Conservation (phyloP, 2,797 vertebrate genomes). For the Sebastes alutus region DNA sequence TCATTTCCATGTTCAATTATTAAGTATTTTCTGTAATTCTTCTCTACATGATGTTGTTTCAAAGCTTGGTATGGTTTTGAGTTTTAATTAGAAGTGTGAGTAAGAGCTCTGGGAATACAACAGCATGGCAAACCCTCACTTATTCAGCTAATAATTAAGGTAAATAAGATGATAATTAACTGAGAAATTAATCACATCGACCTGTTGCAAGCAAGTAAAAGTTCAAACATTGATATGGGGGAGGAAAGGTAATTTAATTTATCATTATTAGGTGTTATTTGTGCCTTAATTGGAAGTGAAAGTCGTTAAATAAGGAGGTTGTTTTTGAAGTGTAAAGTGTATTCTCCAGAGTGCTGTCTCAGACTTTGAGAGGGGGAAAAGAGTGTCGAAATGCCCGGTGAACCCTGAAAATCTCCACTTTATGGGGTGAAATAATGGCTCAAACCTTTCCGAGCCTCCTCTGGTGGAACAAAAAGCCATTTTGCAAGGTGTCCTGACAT, state of each 20-base stretch:
- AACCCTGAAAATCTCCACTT: background rate
- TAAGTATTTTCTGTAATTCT: too few relatives aligned
- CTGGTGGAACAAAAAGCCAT: slow-evolving; percentile 34
- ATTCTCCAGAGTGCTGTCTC: background rate
- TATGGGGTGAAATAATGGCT: slow-evolving; percentile 22
- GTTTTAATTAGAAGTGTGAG: slow-evolving; percentile 95
- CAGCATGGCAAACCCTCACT: slow-evolving; percentile 72
- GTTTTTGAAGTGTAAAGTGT: background rate
- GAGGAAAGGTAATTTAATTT: background rate
- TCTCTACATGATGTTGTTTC: too few relatives aligned
- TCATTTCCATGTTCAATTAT: slow-evolving; percentile 72
- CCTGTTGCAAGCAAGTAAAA: slow-evolving; percentile 79
- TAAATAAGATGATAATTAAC: slow-evolving; percentile 60
- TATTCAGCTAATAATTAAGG: slow-evolving; percentile 62
- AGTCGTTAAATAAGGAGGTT: background rate
- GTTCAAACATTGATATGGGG: slow-evolving; percentile 51
- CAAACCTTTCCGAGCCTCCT: slow-evolving; percentile 43
- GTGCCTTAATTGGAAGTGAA: slow-evolving; percentile 4
- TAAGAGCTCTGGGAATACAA: slow-evolving; percentile 82
- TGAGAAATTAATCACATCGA: slow-evolving; percentile 90
- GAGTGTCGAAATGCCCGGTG: background rate
- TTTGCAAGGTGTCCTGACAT: slow-evolving; percentile 64
- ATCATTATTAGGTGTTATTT: slow-evolving; percentile 18
- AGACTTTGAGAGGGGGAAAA: background rate
- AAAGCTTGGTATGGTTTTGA: slow-evolving; percentile 63